These are phyloP conservation scores for Nycticryphes semicollaris DNA, from an alignment of 2,113 vertebrate genomes.

Conservation along the genomic window DNA sequence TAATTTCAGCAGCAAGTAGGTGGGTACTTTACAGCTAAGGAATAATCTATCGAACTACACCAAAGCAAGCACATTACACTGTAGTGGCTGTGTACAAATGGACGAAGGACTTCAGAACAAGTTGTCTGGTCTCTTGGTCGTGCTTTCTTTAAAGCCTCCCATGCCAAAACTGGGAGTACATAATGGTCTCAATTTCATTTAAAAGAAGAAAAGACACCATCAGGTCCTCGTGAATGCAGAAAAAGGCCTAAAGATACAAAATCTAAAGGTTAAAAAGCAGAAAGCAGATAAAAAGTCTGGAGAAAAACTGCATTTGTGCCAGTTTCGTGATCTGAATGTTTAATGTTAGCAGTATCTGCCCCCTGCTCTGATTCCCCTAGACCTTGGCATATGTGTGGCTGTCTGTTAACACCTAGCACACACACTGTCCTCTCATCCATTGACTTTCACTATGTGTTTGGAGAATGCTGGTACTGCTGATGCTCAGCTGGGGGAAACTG, in stretches of 20 bases:
- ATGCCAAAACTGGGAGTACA: background rate
- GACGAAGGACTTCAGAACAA: background rate
- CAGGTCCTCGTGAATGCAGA: background rate
- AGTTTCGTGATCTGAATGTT: background rate
- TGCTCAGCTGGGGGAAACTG: background rate
- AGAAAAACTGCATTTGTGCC: background rate
- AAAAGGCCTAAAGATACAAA: background rate
- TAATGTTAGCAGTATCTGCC: background rate
- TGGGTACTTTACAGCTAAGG: background rate
- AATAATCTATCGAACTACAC: background rate
- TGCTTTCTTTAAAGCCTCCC: background rate
- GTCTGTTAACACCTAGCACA: background rate
- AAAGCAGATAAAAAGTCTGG: background rate
- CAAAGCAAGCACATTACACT: background rate
- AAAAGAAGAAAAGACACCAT: background rate
- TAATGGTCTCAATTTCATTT: background rate
- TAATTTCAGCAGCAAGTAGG: background rate
- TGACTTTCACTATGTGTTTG: rapidly evolving
- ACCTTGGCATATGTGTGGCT: background rate
- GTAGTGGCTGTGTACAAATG: background rate
- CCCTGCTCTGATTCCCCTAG: background rate
- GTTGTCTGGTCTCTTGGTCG: background rate
- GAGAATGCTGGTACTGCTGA: background rate
- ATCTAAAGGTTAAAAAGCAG: background rate
- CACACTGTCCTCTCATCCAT: rapidly evolving